Percentiles rank a stretch among this genome's conserved stretches.
Evolutionary conservation across 2,888 invertebrate species (phyloP).

Genomic region (Melipona bicolor): DNA sequence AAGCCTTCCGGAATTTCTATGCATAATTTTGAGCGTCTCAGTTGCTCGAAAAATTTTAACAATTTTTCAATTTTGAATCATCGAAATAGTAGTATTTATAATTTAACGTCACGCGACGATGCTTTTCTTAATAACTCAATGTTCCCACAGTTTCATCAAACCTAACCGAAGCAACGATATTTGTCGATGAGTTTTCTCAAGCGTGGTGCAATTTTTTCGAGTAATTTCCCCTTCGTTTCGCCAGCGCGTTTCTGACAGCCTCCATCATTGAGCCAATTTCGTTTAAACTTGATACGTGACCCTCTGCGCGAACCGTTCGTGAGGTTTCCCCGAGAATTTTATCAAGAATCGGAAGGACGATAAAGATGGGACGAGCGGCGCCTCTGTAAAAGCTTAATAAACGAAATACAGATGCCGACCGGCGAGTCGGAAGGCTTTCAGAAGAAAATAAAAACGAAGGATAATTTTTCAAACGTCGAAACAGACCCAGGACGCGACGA

Average conservation of each 20-base stretch:
- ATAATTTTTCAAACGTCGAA: background rate
- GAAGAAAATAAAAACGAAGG: background rate
- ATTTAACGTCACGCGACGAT: background rate
- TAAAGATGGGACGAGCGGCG: background rate
- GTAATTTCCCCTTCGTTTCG: background rate
- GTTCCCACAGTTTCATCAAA: background rate
- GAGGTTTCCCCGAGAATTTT: slow-evolving; percentile 21
- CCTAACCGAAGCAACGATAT: background rate
- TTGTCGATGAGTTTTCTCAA: no score
- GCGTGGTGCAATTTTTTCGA: background rate
- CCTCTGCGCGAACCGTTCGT: slow-evolving; percentile 5
- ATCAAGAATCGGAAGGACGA: slow-evolving; percentile 8
- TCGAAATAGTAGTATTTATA: no score
- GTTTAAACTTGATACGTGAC: slow-evolving; percentile 35
- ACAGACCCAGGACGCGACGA: background rate
- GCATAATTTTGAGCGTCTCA: background rate
- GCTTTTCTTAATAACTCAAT: background rate
- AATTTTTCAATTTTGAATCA: background rate
- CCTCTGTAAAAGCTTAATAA: background rate
- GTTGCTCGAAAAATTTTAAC: background rate
- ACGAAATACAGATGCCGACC: background rate
- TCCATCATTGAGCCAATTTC: slow-evolving; percentile 17
- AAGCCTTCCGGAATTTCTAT: background rate
- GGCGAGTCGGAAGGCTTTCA: background rate
- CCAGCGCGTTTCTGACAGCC: background rate